Conservation (phyloP, 2,113 vertebrate genomes). For the Coryphaenoides rupestris region DNA sequence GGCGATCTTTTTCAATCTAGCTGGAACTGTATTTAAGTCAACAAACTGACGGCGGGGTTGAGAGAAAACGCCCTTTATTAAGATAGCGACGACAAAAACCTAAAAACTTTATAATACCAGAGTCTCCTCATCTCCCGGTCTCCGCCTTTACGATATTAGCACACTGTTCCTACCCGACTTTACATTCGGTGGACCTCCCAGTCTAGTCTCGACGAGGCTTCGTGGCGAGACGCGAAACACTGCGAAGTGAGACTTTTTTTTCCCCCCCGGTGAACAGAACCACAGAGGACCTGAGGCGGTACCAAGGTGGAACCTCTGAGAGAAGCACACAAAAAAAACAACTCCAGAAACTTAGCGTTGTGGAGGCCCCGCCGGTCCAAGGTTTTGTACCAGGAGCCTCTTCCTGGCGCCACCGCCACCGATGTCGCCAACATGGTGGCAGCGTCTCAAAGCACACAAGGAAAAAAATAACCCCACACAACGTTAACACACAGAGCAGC, state of each 20-base stretch:
- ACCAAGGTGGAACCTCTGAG: slow-evolving; percentile 54
- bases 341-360: slow-evolving; percentile 52
- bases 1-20: slow-evolving; percentile 63
- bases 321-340: slow-evolving; percentile 66
- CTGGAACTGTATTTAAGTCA: slow-evolving; percentile 62
- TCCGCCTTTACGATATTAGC: slow-evolving; percentile 39
- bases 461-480: slow-evolving; percentile 27
- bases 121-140: slow-evolving; percentile 41
- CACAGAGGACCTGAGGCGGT: slow-evolving; percentile 32
- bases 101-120: slow-evolving; percentile 51
- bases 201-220: slow-evolving; percentile 62
- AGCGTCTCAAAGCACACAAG: slow-evolving; percentile 64
- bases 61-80: slow-evolving; percentile 33
- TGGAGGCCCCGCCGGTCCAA: slow-evolving; percentile 38
- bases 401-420: slow-evolving; percentile 44
- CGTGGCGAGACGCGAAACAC: slow-evolving; percentile 50
- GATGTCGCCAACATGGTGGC: slow-evolving; percentile 32
- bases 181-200: slow-evolving; percentile 39
- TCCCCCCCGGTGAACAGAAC: slow-evolving; percentile 37
- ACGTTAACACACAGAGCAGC: slow-evolving; percentile 49
- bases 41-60: slow-evolving; percentile 54
- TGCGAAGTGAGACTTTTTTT: slow-evolving; percentile 52
- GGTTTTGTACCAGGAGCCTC: slow-evolving; percentile 37
- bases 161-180: slow-evolving; percentile 38
- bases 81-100: too few species aligned